A percentile compares a stretch with the other conserved stretches of the same genome.
phyloP scores from a whole-genome alignment of 2,113 vertebrate genomes.

The Vanacampus margaritifer region DNA sequence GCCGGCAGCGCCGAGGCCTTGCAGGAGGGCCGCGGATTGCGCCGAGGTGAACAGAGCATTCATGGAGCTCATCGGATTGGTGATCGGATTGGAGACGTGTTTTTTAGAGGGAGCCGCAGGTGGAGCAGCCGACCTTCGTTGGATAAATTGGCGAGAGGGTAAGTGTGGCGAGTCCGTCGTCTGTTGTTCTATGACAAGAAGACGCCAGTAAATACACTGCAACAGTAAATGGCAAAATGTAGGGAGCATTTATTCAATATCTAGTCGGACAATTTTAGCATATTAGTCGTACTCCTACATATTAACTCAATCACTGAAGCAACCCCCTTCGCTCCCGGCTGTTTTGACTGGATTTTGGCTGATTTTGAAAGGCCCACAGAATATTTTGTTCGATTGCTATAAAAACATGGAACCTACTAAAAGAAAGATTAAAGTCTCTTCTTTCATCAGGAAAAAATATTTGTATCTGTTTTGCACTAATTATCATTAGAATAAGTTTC shows the following conservation, averaged over 20 bases:
- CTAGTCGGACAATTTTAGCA: too few relatives aligned
- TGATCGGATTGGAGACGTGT: conserved; percentile 50
- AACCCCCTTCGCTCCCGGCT: too few relatives aligned
- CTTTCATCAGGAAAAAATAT: too few relatives aligned
- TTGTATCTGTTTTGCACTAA: too few relatives aligned
- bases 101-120: conserved; percentile 59
- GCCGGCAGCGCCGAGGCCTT: conserved; percentile 52
- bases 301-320: too few relatives aligned
- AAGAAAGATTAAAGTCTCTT: too few relatives aligned
- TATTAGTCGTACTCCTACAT: too few relatives aligned
- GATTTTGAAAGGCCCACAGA: too few relatives aligned
- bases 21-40: conserved; percentile 62
- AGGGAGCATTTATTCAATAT: background rate
- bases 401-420: too few relatives aligned
- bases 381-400: too few relatives aligned
- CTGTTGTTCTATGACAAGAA: conserved; percentile 59
- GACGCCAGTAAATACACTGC: background rate
- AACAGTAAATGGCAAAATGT: background rate
- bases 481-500: too few relatives aligned
- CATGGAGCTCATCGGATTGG: conserved; percentile 64
- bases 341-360: too few relatives aligned
- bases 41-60: conserved; percentile 64
- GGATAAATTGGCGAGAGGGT: conserved; percentile 62
- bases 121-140: conserved; percentile 60
- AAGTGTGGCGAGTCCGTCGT: conserved; percentile 64